Base-by-base conservation (phyloP, 2,113 vertebrate species). In the Gracilinanus agilis region DNA sequence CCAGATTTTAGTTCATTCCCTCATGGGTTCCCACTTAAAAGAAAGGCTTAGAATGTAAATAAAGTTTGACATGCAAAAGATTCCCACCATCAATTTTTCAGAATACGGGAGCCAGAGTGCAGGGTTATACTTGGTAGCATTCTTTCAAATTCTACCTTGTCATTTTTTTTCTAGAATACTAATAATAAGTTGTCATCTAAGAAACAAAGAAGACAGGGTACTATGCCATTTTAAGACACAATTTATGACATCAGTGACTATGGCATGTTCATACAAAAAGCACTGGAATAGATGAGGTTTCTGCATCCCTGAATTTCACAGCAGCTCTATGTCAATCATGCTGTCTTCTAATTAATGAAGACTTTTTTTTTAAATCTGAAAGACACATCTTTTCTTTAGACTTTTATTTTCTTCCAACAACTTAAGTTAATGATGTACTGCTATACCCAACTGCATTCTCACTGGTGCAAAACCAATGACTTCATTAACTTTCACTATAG, bases 401-500 rank as follows among this genome's bases (percentile, higher is more conserved):
- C 10, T 54, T 27, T 54, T 49, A 61, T 49, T 91, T 90, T 94
- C 5, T 88, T 92, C 40, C 92, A 29, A 89, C 61, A 67, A 53
- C 3, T 5, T 23, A 9, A 88, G 27, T 61, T 40, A 88, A 19
- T 89, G 75, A 88, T 91, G 25, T 44, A 58, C 49, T 44, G 24
- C 90, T 92, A n/a, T 29, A 55, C 91, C 54, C 56, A 53, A 53
- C 90, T 91, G 25, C 55, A 92, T 90, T 54, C 34, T 90, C 92
- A 61, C n/a, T 90, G 89, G 90, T 88, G 91, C 67, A 96, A 94
- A 90, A 34, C 88, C 56, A 24, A 44, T 4, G 88, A 58, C 34
- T 58, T 92, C 91, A 94, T 94, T 94, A 96, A 94, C 91, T 88
- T 94, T 96, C 44, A 94, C 58, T 34, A 88, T 56, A 92, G 54